Percentiles rank a stretch among this genome's conserved stretches.
phyloP scores from a whole-genome alignment of 2,797 vertebrate species.

The Mormyrops boulengeri region DNA sequence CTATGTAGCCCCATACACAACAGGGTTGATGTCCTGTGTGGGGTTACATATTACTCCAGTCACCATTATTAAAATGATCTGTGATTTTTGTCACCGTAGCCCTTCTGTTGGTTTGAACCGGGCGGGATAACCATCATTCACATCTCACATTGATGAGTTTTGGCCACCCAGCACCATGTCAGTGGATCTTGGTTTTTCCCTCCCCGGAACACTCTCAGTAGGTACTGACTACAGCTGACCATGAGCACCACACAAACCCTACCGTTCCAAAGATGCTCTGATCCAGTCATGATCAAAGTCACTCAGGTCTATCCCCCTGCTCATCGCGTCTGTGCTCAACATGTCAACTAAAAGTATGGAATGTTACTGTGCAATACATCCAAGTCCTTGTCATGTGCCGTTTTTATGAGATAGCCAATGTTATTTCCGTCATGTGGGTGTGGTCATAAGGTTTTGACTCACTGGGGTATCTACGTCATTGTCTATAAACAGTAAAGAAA shows the following conservation, averaged over 20 bases:
- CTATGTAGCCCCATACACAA: neutral
- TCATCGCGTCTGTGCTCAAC: neutral
- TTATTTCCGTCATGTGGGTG: neutral
- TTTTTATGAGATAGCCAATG: neutral
- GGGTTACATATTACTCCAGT: neutral
- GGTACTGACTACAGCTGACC: neutral
- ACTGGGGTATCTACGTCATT: neutral
- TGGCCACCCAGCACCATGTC: neutral
- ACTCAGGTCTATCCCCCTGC: neutral
- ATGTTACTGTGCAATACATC: neutral
- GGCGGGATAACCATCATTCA: neutral
- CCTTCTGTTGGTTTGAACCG: neutral
- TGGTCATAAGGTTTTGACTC: neutral
- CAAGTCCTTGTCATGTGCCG: neutral
- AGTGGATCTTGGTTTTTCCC: neutral
- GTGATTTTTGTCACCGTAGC: neutral
- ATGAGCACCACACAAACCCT: neutral
- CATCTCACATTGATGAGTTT: neutral
- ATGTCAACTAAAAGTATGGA: neutral
- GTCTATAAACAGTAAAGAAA: neutral
- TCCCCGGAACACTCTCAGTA: neutral
- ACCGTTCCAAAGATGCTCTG: neutral
- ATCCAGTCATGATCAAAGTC: neutral
- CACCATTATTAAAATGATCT: neutral
- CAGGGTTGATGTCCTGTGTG: neutral